Evolutionary conservation across 2,113 vertebrate species (phyloP).

Genomic region (Scophthalmus maximus): DNA sequence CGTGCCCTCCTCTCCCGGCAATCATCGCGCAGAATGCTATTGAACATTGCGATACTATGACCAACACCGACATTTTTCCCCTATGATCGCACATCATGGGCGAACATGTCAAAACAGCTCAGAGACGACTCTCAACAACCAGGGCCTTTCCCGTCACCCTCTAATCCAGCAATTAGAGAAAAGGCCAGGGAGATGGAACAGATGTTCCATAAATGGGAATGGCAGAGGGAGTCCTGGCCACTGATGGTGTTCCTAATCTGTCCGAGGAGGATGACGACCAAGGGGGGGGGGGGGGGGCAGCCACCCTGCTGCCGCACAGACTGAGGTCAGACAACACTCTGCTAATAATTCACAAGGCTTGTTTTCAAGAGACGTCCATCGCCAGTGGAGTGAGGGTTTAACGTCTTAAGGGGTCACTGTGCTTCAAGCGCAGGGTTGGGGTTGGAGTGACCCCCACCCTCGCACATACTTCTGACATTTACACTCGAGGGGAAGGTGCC

Average conservation of each 20-base stretch:
- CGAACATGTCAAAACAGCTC: slow-evolving; percentile 68
- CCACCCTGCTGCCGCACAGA: slow-evolving; percentile 12
- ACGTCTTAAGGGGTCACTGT: background rate
- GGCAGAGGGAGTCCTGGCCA: slow-evolving; percentile 53
- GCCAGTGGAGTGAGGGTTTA: slow-evolving; percentile 1
- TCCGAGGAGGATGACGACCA: slow-evolving; percentile 31
- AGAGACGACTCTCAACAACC: slow-evolving; percentile 61
- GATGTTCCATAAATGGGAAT: slow-evolving; percentile 73
- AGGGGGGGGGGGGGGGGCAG: slow-evolving; percentile 9
- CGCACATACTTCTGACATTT: background rate
- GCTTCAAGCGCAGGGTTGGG: background rate
- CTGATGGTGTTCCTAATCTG: slow-evolving; percentile 52
- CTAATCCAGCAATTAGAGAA: slow-evolving; percentile 71
- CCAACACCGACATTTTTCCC: slow-evolving; percentile 33
- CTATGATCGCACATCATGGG: slow-evolving; percentile 57
- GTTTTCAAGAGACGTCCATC: background rate
- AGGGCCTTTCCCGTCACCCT: slow-evolving; percentile 52
- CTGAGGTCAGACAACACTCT: slow-evolving; percentile 24
- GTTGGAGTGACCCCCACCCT: background rate
- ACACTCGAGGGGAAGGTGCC: no score
- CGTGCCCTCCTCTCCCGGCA: slow-evolving; percentile 4
- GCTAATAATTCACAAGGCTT: slow-evolving; percentile 11
- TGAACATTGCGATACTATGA: slow-evolving; percentile 30
- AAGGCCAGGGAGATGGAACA: slow-evolving; percentile 69
- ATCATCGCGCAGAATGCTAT: slow-evolving; percentile 14